Conservation (phyloP, 2,888 invertebrate genomes). For the Gastracanthus pulcherrimus region DNA sequence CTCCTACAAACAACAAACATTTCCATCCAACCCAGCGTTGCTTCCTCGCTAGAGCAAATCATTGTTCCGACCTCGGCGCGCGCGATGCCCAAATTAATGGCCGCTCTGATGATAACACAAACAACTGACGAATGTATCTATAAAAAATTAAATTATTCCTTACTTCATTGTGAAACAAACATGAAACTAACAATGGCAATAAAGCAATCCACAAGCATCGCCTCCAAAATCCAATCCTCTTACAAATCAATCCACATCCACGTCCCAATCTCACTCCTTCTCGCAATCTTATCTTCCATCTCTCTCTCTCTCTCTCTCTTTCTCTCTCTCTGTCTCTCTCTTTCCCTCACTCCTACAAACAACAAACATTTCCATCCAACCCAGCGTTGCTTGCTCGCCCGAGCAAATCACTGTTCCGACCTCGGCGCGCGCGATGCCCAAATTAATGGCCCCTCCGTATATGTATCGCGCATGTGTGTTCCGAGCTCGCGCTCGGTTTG, state of each 20-base stretch:
- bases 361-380: neutral
- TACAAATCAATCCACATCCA: neutral
- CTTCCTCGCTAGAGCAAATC: neutral
- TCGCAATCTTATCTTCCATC: neutral
- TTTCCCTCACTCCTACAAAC: no score
- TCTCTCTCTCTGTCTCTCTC: neutral
- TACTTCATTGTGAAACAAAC: no score
- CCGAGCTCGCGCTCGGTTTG: neutral
- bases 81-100: constrained; percentile 1
- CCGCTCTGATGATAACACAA: no score
- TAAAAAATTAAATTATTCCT: no score
- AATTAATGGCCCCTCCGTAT: constrained; percentile 20
- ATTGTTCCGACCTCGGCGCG: neutral
- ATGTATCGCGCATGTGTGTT: neutral
- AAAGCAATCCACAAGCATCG: neutral
- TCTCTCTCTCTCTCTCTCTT: neutral
- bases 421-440: neutral
- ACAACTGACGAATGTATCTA: no score
- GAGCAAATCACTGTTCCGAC: neutral
- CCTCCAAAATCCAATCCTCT: neutral
- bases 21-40: neutral
- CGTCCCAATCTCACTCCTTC: neutral
- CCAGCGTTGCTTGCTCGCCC: neutral
- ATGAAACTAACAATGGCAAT: no score
- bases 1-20: neutral